Percentiles rank a stretch among this genome's conserved stretches.
phyloP scores from a whole-genome alignment of 2,113 vertebrate species.

The Perca flavescens region DNA sequence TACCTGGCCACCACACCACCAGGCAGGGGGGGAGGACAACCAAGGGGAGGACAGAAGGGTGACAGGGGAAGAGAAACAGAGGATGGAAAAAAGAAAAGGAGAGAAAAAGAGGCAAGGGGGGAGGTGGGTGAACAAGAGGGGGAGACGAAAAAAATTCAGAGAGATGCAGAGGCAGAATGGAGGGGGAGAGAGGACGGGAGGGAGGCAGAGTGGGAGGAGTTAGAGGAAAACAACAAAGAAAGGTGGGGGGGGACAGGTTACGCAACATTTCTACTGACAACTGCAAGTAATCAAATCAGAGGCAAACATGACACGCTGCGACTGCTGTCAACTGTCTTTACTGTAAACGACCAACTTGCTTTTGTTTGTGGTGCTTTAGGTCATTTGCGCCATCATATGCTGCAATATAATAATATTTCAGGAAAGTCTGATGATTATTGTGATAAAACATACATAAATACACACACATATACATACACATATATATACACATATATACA shows the following conservation, averaged over 20 bases:
- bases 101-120: neutral
- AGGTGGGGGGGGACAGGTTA: constrained; percentile 84
- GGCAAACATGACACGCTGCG: neutral
- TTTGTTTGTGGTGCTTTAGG: too few relatives aligned
- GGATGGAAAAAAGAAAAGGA: neutral
- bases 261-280: constrained; percentile 73
- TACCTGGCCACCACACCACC: constrained; percentile 89
- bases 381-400: neutral
- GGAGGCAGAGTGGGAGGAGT: constrained; percentile 64
- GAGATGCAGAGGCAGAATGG: constrained; percentile 10
- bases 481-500: too few relatives aligned
- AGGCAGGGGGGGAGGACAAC: constrained; percentile 76
- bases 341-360: too few relatives aligned
- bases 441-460: too few relatives aligned
- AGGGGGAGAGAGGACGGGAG: constrained; percentile 1
- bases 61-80: constrained; percentile 19
- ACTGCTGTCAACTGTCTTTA: too few relatives aligned
- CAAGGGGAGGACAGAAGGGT: constrained; percentile 30
- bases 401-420: neutral
- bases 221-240: constrained; percentile 77
- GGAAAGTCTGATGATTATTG: neutral
- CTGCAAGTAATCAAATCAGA: constrained; percentile 38
- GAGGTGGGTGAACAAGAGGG: neutral
- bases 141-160: constrained; percentile 10
- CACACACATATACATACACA: too few relatives aligned